Base-by-base conservation (phyloP, 92 coral and sea anemone genomes). In the Meandrina meandrites region DNA sequence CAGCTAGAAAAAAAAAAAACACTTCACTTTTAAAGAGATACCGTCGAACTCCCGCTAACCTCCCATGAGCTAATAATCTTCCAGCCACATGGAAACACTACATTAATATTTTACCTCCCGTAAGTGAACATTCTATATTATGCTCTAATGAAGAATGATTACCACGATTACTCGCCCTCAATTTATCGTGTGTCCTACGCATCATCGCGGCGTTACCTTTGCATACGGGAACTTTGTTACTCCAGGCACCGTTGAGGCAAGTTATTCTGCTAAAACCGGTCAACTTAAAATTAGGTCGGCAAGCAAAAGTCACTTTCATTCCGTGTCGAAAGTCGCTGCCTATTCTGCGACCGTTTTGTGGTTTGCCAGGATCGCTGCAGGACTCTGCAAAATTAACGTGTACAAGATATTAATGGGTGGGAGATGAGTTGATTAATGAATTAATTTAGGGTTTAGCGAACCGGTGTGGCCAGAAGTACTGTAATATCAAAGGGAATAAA, bases 361-460 rank as follows among this genome's bases (percentile, higher is more conserved):
- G 89, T 48, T 35, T 19, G 1, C 89, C 89, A 24, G 89, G 89
- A 56, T 86, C n/a, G 32, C n/a, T 79, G 79, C 89, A 86, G n/a
- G 66, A 56, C 45, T 84, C 88, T 84, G 58, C 1, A 8, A 48
- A 76, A 48, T 76, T 14, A 40, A 76, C 24, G 15, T 19, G 5
- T 17, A 14, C 13, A 31, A 34, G 48, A 7, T 35, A 19, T 6
- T 4, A 28, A 21, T 31, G 7, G 22, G 19, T 15, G 4, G 75
- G n/a, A n/a, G n/a, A n/a, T n/a, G n/a, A n/a, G 3, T 31, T 48
- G 4, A 18, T 24, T 16, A 0, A 0, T 0, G 27, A 22, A 8
- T 24, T 8, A 66, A 66, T 24, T 7, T 9, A 30, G 27, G 24
- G 1, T 12, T 66, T 32, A 48, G 53, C 14, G 4, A 48, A 48